phyloP scores from a whole-genome alignment of 2,797 vertebrate genomes.

The Diplodus sargus region DNA sequence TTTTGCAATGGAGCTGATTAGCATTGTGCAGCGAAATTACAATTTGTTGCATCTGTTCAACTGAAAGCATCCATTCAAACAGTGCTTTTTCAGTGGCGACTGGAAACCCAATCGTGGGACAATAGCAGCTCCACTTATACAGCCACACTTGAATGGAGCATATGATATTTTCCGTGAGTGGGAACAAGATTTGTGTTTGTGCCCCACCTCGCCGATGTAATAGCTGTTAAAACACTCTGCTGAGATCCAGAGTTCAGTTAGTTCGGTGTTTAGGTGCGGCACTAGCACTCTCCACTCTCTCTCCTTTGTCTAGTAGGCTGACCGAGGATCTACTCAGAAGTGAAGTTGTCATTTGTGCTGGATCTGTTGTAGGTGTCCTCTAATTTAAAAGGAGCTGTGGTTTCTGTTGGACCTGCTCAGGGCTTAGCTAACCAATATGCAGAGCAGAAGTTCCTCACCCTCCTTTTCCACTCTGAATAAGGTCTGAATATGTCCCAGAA shows the following conservation, averaged over 20 bases:
- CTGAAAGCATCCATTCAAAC: slow-evolving; percentile 55
- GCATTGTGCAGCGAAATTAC: slow-evolving; percentile 44
- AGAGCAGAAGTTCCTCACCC: neutral
- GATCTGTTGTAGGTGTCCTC: slow-evolving; percentile 18
- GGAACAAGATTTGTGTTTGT: slow-evolving; percentile 58
- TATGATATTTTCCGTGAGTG: slow-evolving; percentile 63
- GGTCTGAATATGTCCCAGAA: slow-evolving; percentile 12
- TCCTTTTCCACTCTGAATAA: slow-evolving; percentile 11
- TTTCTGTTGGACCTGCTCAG: neutral
- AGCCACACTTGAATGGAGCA: slow-evolving; percentile 55
- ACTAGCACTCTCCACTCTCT: slow-evolving; percentile 39
- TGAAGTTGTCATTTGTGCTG: slow-evolving; percentile 33
- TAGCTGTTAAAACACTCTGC: slow-evolving; percentile 57
- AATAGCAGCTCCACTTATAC: slow-evolving; percentile 54
- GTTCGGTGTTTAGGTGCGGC: slow-evolving; percentile 40
- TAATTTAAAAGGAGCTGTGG: neutral
- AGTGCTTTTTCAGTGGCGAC: slow-evolving; percentile 28
- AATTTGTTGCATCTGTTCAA: slow-evolving; percentile 45
- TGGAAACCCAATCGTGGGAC: slow-evolving; percentile 46
- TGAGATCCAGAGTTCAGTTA: slow-evolving; percentile 56
- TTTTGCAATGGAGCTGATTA: slow-evolving; percentile 39
- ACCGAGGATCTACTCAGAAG: slow-evolving; percentile 32
- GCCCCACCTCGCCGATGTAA: slow-evolving; percentile 47
- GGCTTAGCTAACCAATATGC: neutral
- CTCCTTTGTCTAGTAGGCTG: slow-evolving; percentile 39